Base-by-base conservation (phyloP, 2,797 vertebrate species). In the Halcyon chelicuti region DNA sequence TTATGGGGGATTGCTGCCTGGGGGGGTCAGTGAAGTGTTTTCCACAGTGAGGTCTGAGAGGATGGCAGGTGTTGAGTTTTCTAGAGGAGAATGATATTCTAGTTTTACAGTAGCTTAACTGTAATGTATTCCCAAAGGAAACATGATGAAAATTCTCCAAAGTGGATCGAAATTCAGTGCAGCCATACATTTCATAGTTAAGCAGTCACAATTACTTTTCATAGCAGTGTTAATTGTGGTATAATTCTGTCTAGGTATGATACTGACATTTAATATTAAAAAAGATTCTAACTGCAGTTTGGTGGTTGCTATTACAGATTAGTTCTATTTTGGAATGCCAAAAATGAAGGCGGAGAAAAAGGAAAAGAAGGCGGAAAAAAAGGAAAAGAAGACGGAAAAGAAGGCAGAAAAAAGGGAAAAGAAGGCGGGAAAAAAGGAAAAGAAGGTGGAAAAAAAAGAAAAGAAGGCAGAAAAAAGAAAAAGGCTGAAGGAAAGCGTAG, bases 381-480 rank as follows among this genome's bases (percentile, higher is more conserved):
- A 81, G 2, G 47, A 90, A 37, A 84, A 60, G 65, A 84, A 58
- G 16, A 51, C 28, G 28, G 49, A 51, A 51, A 51, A 51, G 49
- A 55, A 55, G 54, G 17, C 3, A 20, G 96, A 55, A 65, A 84
- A 60, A 16, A 37, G 77, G 2, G 47, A 91, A 39, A 86, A 60
- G 57, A 80, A 72, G 14, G 84, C 55, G 12, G 46, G 57, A 66
- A 84, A 58, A 17, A 26, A 15, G 14, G 47, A 49, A 49, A 49
- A 46, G 44, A 52, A 52, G 51, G 21, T 3, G 22, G 96, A 60
- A 66, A 84, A 58, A 16, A 35, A 80, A 2, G 49, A 91, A 39
- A 86, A 60, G 60, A 77, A 72, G 13, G 84, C 58, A 33, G 94
- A 79, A 49, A 98, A 91, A 61, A 97, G 94, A 60, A 97, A 96